These are phyloP conservation scores for Sardina pilchardus DNA, from an alignment of 2,113 vertebrate genomes.

Conservation along the genomic window DNA sequence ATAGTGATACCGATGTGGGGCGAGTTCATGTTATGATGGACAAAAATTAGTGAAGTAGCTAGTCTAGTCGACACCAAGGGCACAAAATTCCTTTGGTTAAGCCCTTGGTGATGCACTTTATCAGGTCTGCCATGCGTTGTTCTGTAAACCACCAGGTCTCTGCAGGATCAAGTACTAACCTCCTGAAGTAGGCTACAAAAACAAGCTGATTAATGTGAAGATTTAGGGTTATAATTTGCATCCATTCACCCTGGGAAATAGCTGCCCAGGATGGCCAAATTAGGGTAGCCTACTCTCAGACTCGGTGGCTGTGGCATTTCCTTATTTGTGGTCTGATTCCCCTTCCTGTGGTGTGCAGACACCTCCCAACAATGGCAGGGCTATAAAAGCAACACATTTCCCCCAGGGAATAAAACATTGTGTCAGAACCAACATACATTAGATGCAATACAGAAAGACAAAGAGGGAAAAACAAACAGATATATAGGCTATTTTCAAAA, in stretches of 20 bases:
- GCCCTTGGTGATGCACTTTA: neutral
- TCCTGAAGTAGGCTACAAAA: neutral
- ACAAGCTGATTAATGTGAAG: neutral
- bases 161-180: neutral
- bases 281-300: neutral
- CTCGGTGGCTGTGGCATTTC: conserved; percentile 9
- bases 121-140: neutral
- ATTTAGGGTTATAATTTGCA: neutral
- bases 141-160: neutral
- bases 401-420: neutral
- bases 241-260: neutral
- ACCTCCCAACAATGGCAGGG: conserved; percentile 12
- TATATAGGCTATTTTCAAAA: neutral
- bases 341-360: neutral
- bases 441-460: neutral
- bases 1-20: too few species aligned
- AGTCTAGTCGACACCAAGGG: neutral
- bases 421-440: neutral
- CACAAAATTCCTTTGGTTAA: neutral
- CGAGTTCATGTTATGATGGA: neutral
- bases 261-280: neutral
- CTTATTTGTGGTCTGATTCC: conserved; percentile 1
- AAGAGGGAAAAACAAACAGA: neutral
- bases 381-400: conserved; percentile 9
- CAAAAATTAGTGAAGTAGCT: neutral